These are phyloP conservation scores for Pelvicachromis taeniatus DNA, from an alignment of 2,113 vertebrate genomes.

Conservation along the genomic window DNA sequence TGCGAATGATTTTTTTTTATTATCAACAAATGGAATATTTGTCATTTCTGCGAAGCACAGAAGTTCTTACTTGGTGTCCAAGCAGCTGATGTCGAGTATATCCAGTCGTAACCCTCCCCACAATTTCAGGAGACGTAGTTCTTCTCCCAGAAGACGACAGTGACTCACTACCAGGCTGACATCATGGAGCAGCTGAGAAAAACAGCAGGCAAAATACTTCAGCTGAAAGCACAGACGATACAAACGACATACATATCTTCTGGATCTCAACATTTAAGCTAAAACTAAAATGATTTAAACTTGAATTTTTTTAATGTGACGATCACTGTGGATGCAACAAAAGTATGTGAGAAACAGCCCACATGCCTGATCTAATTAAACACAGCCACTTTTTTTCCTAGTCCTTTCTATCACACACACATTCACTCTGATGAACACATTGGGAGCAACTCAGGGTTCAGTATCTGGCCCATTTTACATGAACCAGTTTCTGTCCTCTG, in stretches of 20 bases:
- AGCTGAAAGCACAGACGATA: background rate
- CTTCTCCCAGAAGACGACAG: conserved; percentile 73
- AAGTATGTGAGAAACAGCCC: background rate
- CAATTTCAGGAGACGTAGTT: conserved; percentile 61
- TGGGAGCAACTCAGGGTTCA: background rate
- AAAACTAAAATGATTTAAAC: background rate
- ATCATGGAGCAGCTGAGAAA: conserved; percentile 69
- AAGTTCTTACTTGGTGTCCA: conserved; percentile 56
- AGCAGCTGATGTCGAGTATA: conserved; percentile 62
- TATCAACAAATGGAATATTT: background rate
- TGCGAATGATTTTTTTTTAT: background rate
- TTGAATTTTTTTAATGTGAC: background rate
- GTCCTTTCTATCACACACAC: background rate
- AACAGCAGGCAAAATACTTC: background rate
- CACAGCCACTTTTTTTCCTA: background rate
- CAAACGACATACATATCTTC: background rate
- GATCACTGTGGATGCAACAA: background rate
- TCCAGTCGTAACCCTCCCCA: conserved; percentile 66
- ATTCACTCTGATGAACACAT: background rate
- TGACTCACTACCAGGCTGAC: conserved; percentile 68
- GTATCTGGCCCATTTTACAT: background rate
- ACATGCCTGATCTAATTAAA: background rate
- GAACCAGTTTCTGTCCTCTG: background rate
- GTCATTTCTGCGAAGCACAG: background rate
- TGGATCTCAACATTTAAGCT: background rate